phyloP scores from a whole-genome alignment of 2,797 vertebrate genomes.

The Hypotaenidia okinawae region DNA sequence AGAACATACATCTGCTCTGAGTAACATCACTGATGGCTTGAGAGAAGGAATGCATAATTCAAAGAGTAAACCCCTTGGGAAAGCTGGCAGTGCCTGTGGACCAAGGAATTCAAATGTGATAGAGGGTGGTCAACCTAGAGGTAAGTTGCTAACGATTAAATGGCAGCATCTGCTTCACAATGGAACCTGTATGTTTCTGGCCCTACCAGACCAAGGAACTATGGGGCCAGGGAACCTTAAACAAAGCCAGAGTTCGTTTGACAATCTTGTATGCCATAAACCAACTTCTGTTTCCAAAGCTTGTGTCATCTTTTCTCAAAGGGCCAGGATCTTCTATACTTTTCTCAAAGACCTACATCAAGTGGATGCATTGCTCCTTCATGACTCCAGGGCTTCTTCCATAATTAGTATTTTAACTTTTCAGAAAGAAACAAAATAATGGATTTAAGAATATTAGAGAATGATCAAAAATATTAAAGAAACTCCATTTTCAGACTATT shows the following conservation, averaged over 20 bases:
- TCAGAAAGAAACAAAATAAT: not conserved
- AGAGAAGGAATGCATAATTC: constrained; percentile 46
- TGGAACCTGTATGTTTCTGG: not conserved
- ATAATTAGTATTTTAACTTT: not conserved
- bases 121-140: not conserved
- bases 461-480: not conserved
- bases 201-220: not conserved
- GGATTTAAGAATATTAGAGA: not conserved
- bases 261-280: not conserved
- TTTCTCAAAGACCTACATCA: not conserved
- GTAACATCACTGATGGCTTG: constrained; percentile 46
- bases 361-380: not conserved
- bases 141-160: not conserved
- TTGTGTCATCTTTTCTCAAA: not conserved
- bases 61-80: constrained; percentile 4
- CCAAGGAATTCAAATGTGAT: not conserved
- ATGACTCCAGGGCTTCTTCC: not conserved
- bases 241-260: not conserved
- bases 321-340: not conserved
- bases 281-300: not conserved
- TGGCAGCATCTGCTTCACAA: not conserved
- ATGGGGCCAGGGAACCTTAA: not conserved
- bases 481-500: not conserved
- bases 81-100: not conserved
- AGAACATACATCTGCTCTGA: constrained; percentile 75